Evolutionary conservation across 35 echinoderm and acorn worm genomes (phyloP).

Genomic region (Stichopus chloronotus): DNA sequence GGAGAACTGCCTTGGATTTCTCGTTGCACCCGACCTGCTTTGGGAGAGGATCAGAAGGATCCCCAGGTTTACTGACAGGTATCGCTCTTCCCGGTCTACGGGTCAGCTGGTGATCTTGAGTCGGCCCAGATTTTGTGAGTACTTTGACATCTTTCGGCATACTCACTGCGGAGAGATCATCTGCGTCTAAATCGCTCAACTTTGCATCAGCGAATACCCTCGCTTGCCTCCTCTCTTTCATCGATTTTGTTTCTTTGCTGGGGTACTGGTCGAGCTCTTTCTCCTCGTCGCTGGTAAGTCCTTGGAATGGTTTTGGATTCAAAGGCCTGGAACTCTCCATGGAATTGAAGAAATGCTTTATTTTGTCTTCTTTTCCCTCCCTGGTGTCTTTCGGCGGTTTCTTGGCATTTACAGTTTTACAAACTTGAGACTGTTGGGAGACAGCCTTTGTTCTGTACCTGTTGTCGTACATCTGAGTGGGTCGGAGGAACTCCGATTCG

Average conservation of each 20-base stretch:
- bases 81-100: conserved; percentile 50
- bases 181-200: conserved; percentile 58
- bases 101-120: conserved; percentile 10
- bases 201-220: conserved; percentile 74
- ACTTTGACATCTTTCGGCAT: conserved; percentile 56
- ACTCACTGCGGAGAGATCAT: conserved; percentile 47
- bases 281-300: conserved; percentile 71
- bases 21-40: conserved; percentile 21
- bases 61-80: conserved; percentile 13
- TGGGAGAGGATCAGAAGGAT: background rate
- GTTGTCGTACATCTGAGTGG: conserved; percentile 87
- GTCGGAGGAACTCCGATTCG: conserved; percentile 88
- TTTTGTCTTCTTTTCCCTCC: conserved; percentile 76
- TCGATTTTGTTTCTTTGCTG: conserved; percentile 54
- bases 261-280: conserved; percentile 47
- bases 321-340: conserved; percentile 60
- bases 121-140: conserved; percentile 24
- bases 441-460: conserved; percentile 93
- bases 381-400: conserved; percentile 44
- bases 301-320: conserved; percentile 83
- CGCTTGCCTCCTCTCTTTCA: conserved; percentile 77
- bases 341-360: conserved; percentile 79
- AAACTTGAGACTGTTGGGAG: conserved; percentile 73
- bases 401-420: conserved; percentile 55
- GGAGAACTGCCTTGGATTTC: conserved; percentile 12